Percentiles rank a stretch among this genome's conserved stretches.
Conservation (phyloP, 1,140 invertebrate species). For the Lanistes nyassanus region DNA sequence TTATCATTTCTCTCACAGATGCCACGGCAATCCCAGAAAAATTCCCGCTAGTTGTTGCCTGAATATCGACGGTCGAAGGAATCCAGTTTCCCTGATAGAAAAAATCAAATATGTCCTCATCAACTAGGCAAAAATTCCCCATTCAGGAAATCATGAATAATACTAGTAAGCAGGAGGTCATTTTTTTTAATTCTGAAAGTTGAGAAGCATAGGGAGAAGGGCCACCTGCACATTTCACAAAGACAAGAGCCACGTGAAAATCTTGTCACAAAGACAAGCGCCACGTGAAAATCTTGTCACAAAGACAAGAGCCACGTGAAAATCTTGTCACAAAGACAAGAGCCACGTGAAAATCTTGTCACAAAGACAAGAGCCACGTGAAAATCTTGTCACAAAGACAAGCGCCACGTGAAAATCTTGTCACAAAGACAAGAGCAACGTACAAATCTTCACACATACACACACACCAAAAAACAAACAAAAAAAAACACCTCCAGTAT, state of each 20-base stretch:
- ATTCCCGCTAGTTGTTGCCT: neutral
- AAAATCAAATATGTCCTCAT: neutral
- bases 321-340: neutral
- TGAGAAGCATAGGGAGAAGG: too few species aligned
- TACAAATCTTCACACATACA: neutral
- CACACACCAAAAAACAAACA: too few species aligned
- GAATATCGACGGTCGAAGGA: neutral
- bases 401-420: too few species aligned
- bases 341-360: neutral
- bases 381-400: neutral
- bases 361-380: neutral
- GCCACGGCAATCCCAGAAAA: neutral
- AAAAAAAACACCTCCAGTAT: too few species aligned
- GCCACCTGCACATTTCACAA: too few species aligned
- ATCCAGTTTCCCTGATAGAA: neutral
- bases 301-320: too few species aligned
- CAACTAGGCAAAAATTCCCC: neutral
- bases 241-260: too few species aligned
- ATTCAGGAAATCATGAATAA: too few species aligned
- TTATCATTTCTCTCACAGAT: neutral
- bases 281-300: too few species aligned
- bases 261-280: too few species aligned
- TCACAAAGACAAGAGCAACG: neutral
- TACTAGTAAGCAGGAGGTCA: too few species aligned
- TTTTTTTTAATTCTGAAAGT: too few species aligned